Conservation (phyloP, 2,888 invertebrate species). For the Drymonia ruficornis region DNA sequence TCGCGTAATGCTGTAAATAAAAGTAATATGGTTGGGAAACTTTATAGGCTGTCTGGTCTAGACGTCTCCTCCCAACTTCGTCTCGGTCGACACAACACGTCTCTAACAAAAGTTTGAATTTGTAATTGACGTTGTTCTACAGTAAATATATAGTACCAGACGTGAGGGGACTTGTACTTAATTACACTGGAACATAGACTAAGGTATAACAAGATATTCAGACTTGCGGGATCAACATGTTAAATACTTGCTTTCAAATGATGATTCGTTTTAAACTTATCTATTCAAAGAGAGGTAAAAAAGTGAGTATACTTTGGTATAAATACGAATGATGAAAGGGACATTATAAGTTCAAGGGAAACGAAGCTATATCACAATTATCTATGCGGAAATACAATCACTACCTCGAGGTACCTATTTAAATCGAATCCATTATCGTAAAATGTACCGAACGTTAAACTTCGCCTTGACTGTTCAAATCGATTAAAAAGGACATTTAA, state of each 20-base stretch:
- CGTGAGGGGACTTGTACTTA: constrained; percentile 6
- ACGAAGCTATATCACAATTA: background rate
- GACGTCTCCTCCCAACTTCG: constrained; percentile 45
- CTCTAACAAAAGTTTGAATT: constrained; percentile 44
- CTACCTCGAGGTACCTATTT: background rate
- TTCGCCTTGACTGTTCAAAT: constrained; percentile 33
- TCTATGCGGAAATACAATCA: constrained; percentile 1
- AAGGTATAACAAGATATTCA: constrained; percentile 4
- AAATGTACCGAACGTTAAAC: constrained; percentile 6
- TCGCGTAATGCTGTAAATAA: constrained; percentile 41
- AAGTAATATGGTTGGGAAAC: constrained; percentile 49
- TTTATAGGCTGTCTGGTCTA: constrained; percentile 59
- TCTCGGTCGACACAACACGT: constrained; percentile 33
- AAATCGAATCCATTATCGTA: background rate
- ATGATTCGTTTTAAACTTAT: background rate
- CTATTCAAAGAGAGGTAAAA: background rate
- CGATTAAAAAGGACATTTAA: constrained; percentile 32
- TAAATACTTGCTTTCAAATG: background rate
- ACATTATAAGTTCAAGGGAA: no score
- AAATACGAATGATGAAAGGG: no score
- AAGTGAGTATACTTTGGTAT: no score
- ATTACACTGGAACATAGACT: constrained; percentile 14
- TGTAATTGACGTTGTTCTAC: constrained; percentile 24
- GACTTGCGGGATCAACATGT: background rate
- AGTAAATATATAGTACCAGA: constrained; percentile 15